Conservation (phyloP, 2,113 vertebrate genomes). For the Lepisosteus oculatus region DNA sequence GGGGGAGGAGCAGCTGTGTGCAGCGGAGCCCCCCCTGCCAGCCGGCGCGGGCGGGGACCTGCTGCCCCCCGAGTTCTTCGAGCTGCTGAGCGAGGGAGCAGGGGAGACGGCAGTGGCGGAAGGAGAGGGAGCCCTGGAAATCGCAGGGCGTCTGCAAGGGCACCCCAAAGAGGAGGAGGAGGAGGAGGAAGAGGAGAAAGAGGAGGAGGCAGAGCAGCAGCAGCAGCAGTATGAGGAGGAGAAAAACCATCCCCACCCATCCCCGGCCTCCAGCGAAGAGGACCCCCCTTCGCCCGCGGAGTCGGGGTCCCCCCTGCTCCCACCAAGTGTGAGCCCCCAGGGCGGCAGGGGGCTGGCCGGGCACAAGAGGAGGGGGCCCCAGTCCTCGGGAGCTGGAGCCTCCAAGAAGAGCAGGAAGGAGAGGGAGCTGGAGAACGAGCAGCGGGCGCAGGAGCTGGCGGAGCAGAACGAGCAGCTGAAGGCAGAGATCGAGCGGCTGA, state of each 20-base stretch:
- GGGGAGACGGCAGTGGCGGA: conserved; percentile 57
- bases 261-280: conserved; percentile 65
- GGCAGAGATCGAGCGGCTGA: conserved; percentile 76
- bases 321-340: neutral
- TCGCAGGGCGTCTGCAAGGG: conserved; percentile 24
- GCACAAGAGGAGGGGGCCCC: conserved; percentile 53
- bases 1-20: conserved; percentile 60
- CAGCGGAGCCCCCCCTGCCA: conserved; percentile 57
- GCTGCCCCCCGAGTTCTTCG: conserved; percentile 73
- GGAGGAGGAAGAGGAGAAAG: conserved; percentile 58
- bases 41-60: conserved; percentile 58
- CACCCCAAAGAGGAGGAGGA: conserved; percentile 40
- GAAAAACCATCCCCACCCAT: conserved; percentile 33
- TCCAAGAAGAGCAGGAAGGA: conserved; percentile 79
- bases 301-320: conserved; percentile 25
- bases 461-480: conserved; percentile 84
- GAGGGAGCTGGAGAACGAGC: conserved; percentile 78
- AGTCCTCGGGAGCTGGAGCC: conserved; percentile 39
- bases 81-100: conserved; percentile 69
- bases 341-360: conserved; percentile 43
- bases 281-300: conserved; percentile 64
- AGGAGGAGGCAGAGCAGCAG: conserved; percentile 58
- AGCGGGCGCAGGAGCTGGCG: conserved; percentile 75
- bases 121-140: conserved; percentile 30
- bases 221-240: conserved; percentile 57